Percentiles rank a stretch among this genome's conserved stretches.
phyloP scores from a whole-genome alignment of 2,797 vertebrate genomes.

The Rhynchonycteris naso region DNA sequence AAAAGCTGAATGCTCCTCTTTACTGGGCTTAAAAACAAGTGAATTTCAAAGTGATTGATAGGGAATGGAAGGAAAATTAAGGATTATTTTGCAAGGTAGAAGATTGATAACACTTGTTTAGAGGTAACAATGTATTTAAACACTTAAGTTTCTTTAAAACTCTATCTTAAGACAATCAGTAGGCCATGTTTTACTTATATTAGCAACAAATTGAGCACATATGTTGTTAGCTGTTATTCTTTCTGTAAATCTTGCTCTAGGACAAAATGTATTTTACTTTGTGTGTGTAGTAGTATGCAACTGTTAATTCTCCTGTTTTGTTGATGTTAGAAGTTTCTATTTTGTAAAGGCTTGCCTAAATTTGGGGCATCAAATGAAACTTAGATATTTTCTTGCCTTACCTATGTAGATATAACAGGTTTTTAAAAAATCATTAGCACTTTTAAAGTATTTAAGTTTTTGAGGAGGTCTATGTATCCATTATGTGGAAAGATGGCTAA shows the following conservation, averaged over 20 bases:
- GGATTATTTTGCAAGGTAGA: neutral
- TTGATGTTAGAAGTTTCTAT: neutral
- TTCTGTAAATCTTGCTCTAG: neutral
- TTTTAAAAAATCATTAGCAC: neutral
- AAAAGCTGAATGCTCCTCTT: neutral
- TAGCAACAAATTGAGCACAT: neutral
- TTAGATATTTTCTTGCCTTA: neutral
- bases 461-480: neutral
- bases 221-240: neutral
- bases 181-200: neutral
- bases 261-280: neutral
- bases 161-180: neutral
- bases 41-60: constrained; percentile 33
- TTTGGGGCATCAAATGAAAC: neutral
- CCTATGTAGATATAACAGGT: neutral
- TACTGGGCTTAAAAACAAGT: neutral
- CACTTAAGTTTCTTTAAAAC: constrained; percentile 16
- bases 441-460: neutral
- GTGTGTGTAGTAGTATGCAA: neutral
- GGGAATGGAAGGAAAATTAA: neutral
- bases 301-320: neutral
- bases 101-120: neutral
- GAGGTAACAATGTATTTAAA: neutral
- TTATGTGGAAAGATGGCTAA: constrained; percentile 21
- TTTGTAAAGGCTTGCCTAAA: neutral